Evolutionary conservation across 2,888 invertebrate species (phyloP).

Genomic region (Steinernema carpocapsae): DNA sequence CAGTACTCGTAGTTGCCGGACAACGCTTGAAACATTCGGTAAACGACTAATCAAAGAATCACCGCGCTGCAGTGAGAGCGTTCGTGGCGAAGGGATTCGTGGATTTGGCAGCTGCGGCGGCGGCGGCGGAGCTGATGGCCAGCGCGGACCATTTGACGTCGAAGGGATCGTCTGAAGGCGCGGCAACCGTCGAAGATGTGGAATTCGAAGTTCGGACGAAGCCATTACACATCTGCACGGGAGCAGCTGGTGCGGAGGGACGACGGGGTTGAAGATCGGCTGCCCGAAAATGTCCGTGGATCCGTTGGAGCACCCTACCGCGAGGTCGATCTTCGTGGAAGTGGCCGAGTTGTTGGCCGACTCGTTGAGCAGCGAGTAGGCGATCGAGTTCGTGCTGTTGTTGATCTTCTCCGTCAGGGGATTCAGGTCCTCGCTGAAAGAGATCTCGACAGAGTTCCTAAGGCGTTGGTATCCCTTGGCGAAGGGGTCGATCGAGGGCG

Average conservation of each 20-base stretch:
- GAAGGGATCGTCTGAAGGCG: constrained; percentile 57
- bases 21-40: neutral
- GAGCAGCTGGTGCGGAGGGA: constrained; percentile 11
- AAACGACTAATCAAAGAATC: neutral
- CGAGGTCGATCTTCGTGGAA: neutral
- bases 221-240: neutral
- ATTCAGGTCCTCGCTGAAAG: constrained; percentile 34
- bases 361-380: constrained; percentile 52
- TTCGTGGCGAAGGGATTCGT: constrained; percentile 24
- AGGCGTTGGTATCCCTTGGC: neutral
- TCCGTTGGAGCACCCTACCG: neutral
- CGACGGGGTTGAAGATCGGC: constrained; percentile 39
- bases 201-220: neutral
- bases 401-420: neutral
- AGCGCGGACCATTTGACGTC: constrained; percentile 64
- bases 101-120: too few relatives aligned
- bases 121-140: constrained; percentile 37
- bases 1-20: constrained; percentile 17
- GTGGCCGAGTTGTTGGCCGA: constrained; percentile 38
- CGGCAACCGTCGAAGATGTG: constrained; percentile 10
- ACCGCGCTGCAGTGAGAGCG: neutral
- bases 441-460: constrained; percentile 32
- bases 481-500: constrained; percentile 25
- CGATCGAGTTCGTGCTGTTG: constrained; percentile 44
- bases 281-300: constrained; percentile 40